Percentiles rank a stretch among this genome's conserved stretches.
Conservation (phyloP, 2,797 vertebrate species). For the Takifugu ocellatus region DNA sequence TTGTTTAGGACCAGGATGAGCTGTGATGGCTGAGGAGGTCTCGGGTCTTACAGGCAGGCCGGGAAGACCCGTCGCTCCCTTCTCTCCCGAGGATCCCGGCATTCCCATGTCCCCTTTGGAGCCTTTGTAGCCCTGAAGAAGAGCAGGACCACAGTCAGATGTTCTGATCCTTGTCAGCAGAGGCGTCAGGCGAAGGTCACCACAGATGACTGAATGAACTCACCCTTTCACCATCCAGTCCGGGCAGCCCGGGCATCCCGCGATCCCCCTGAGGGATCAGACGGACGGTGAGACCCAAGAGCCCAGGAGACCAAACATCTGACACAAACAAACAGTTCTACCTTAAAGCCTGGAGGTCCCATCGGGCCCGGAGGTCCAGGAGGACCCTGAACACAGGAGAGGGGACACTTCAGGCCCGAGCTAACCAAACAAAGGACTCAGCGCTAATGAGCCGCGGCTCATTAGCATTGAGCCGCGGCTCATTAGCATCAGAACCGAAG, state of each 20-base stretch:
- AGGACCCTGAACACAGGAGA: conserved; percentile 81
- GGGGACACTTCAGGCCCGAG: too few relatives aligned
- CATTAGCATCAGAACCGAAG: too few relatives aligned
- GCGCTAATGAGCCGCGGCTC: too few relatives aligned
- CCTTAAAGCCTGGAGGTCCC: conserved; percentile 89
- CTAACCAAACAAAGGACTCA: too few relatives aligned
- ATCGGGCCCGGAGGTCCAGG: conserved; percentile 90
- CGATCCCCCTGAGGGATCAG: conserved; percentile 82
- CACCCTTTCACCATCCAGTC: conserved; percentile 93
- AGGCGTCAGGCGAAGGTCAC: not conserved
- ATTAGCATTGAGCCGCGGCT: too few relatives aligned
- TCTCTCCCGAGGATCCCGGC: conserved; percentile 87
- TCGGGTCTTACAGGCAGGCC: conserved; percentile 85
- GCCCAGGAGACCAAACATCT: too few relatives aligned
- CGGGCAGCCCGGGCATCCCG: conserved; percentile 86
- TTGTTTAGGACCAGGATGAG: not conserved
- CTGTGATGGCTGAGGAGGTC: not conserved
- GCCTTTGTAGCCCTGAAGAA: conserved; percentile 89
- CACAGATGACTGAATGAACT: conserved; percentile 21
- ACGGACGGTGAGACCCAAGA: too few relatives aligned
- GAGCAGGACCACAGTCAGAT: too few relatives aligned
- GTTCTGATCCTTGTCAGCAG: too few relatives aligned
- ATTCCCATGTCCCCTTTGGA: conserved; percentile 94
- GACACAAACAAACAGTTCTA: conserved; percentile 41
- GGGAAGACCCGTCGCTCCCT: conserved; percentile 89